phyloP scores from a whole-genome alignment of 2,113 vertebrate species.

The Pseudolaguvia tuberculata region DNA sequence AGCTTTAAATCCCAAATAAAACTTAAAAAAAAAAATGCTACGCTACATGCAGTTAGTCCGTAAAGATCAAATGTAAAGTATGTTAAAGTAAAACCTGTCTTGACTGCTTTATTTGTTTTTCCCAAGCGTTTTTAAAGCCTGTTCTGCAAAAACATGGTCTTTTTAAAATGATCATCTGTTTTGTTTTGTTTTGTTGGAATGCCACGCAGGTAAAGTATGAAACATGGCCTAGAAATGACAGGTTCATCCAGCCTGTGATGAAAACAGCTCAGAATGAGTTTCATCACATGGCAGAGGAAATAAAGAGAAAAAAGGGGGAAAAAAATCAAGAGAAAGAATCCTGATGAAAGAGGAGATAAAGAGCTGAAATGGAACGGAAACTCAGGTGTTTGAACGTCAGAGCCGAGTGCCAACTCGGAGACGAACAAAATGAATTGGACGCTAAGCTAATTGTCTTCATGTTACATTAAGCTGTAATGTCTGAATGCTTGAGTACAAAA shows the following conservation, averaged over 20 bases:
- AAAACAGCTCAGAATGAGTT: not conserved
- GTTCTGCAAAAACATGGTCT: constrained; percentile 9
- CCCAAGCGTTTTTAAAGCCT: constrained; percentile 28
- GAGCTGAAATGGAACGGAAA: not conserved
- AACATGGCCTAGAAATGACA: not conserved
- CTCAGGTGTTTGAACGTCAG: not conserved
- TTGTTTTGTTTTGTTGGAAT: not conserved
- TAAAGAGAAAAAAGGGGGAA: not conserved
- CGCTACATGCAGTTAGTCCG: not conserved
- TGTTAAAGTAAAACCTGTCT: constrained; percentile 7
- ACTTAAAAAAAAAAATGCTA: not conserved
- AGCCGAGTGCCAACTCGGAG: not conserved
- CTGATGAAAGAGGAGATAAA: not conserved
- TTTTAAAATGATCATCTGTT: constrained; percentile 4
- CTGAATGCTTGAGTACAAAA: not conserved
- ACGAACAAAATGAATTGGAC: not conserved
- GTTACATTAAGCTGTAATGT: not conserved
- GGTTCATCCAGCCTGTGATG: constrained; percentile 11
- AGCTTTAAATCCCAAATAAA: constrained; percentile 16
- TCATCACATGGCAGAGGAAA: not conserved
- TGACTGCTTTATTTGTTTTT: constrained; percentile 33
- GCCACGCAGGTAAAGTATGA: constrained; percentile 13
- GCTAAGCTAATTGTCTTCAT: no score
- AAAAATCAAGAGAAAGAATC: not conserved
- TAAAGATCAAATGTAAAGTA: constrained; percentile 33